phyloP scores from a whole-genome alignment of 2,888 invertebrate species.

The Sceliomorpha sp. region DNA sequence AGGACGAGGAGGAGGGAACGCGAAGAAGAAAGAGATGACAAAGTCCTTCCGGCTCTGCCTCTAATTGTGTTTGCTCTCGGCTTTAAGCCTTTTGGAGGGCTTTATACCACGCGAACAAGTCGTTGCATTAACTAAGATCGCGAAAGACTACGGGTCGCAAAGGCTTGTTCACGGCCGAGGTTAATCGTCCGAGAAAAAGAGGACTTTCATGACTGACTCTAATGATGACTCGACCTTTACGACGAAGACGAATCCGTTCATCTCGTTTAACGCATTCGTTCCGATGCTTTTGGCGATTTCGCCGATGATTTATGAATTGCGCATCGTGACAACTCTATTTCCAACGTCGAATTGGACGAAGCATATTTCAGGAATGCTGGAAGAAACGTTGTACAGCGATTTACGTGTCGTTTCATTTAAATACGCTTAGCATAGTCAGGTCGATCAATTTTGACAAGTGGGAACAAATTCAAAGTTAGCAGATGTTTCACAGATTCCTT shows the following conservation, averaged over 20 bases:
- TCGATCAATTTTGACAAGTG: constrained; percentile 17
- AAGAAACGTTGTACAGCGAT: too few species aligned
- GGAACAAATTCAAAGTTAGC: constrained; percentile 38
- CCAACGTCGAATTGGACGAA: not conserved
- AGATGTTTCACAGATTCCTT: constrained; percentile 47
- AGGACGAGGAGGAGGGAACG: not conserved
- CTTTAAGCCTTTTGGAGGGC: constrained; percentile 61
- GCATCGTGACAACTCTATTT: constrained; percentile 13
- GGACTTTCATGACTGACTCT: constrained; percentile 21
- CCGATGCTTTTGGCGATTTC: constrained; percentile 29
- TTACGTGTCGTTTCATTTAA: too few species aligned
- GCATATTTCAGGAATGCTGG: too few species aligned
- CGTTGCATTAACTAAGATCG: constrained; percentile 10
- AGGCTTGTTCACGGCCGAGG: constrained; percentile 40
- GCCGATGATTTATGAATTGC: constrained; percentile 46
- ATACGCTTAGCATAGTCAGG: too few species aligned
- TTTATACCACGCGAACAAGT: not conserved
- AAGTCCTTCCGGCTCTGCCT: constrained; percentile 62
- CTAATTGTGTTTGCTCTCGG: constrained; percentile 73
- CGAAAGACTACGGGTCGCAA: constrained; percentile 22
- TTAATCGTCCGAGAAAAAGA: constrained; percentile 45
- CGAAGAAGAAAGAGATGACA: constrained; percentile 37
- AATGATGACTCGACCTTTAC: constrained; percentile 46
- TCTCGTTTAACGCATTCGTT: constrained; percentile 41
- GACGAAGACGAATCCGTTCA: constrained; percentile 43